These are phyloP conservation scores for Peromyscus polionotus DNA, from an alignment of 2,113 vertebrate species.

Conservation along the genomic window DNA sequence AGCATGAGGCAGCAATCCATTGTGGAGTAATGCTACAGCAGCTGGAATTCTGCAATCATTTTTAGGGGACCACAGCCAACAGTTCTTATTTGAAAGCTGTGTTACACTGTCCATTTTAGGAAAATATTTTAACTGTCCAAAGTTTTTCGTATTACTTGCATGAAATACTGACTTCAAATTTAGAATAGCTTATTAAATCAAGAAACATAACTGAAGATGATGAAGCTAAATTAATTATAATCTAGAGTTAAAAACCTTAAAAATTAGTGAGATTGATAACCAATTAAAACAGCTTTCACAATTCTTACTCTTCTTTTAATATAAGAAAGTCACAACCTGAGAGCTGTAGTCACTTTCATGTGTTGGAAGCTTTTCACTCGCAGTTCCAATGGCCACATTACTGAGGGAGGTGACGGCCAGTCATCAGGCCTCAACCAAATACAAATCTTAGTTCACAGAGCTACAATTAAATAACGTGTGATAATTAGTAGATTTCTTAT, in stretches of 20 bases:
- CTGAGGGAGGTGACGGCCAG: neutral
- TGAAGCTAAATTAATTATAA: neutral
- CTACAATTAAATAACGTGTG: neutral
- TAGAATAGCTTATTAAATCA: neutral
- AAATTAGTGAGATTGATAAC: neutral
- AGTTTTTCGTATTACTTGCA: neutral
- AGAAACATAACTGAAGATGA: neutral
- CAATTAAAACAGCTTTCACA: neutral
- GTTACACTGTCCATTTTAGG: neutral
- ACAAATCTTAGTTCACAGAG: neutral
- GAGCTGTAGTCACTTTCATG: neutral
- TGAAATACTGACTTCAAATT: neutral
- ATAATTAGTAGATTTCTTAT: neutral
- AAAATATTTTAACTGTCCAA: neutral
- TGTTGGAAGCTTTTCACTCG: too few relatives aligned
- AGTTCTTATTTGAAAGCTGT: neutral
- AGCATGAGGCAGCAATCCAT: neutral
- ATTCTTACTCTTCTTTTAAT: constrained; percentile 27
- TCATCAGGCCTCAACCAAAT: neutral
- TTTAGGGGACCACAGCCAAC: neutral
- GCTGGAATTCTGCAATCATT: neutral
- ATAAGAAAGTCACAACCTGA: neutral
- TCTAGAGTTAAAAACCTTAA: constrained; percentile 16
- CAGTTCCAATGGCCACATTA: neutral
- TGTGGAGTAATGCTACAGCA: neutral